Percentiles rank a stretch among this genome's conserved stretches.
phyloP scores from a whole-genome alignment of 1,140 invertebrate species.

The Ooceraea biroi region DNA sequence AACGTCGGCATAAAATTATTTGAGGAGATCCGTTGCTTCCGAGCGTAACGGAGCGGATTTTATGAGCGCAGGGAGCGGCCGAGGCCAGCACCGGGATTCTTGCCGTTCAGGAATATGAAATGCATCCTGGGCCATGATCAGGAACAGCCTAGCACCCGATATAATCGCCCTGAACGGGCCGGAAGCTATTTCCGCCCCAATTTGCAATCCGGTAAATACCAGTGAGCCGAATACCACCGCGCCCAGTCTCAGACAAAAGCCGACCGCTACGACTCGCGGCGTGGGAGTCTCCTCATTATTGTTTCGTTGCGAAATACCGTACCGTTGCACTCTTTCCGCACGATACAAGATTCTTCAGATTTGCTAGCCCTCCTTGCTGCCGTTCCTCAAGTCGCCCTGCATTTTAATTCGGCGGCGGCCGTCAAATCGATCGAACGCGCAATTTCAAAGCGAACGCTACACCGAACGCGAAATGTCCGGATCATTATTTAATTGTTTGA shows the following conservation, averaged over 20 bases:
- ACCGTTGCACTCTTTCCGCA: constrained; percentile 25
- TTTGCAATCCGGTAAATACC: constrained; percentile 90
- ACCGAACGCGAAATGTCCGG: no score
- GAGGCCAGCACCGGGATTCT: constrained; percentile 88
- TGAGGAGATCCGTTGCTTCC: constrained; percentile 92
- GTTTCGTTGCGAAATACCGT: constrained; percentile 17
- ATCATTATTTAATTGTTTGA: constrained; percentile 16
- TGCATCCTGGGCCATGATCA: constrained; percentile 90
- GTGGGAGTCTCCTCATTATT: constrained; percentile 62
- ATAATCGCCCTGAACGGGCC: constrained; percentile 87
- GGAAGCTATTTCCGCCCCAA: constrained; percentile 87
- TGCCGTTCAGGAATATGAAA: constrained; percentile 89
- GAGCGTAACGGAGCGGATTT: constrained; percentile 94
- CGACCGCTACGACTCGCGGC: constrained; percentile 88
- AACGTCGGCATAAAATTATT: constrained; percentile 90
- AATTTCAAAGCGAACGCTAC: no score
- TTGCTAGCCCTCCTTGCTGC: constrained; percentile 3
- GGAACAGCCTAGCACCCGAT: constrained; percentile 87
- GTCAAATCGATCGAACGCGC: background rate
- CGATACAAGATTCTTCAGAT: background rate
- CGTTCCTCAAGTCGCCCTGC: background rate
- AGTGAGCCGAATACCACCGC: constrained; percentile 91
- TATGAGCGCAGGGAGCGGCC: constrained; percentile 89
- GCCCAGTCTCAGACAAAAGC: constrained; percentile 93
- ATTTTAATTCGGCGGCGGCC: background rate